Evolutionary conservation across 2,113 vertebrate genomes (phyloP).

Genomic region (Thryonomys swinderianus): DNA sequence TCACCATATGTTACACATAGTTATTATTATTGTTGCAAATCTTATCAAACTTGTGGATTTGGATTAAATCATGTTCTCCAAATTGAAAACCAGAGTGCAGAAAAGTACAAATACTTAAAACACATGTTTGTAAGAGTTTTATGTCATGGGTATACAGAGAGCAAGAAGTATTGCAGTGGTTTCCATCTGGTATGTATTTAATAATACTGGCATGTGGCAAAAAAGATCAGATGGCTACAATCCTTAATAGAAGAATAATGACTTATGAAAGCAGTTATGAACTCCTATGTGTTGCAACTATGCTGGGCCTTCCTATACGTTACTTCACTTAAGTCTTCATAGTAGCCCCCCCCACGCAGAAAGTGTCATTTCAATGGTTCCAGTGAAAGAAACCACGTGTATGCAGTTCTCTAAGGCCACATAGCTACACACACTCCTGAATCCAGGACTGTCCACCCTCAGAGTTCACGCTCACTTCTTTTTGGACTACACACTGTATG

Average conservation of each 20-base stretch:
- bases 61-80: not conserved
- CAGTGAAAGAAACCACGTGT: not conserved
- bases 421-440: not conserved
- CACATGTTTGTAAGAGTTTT: not conserved
- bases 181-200: not conserved
- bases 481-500: not conserved
- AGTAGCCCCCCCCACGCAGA: not conserved
- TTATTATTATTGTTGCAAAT: conserved; percentile 42
- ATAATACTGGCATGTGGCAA: not conserved
- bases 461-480: not conserved
- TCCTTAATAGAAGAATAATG: not conserved
- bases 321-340: not conserved
- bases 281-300: not conserved
- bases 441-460: not conserved
- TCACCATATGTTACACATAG: conserved; percentile 20
- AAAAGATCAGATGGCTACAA: not conserved
- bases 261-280: not conserved
- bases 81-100: conserved; percentile 11
- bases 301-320: not conserved
- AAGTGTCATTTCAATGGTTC: not conserved
- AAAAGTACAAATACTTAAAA: conserved; percentile 29
- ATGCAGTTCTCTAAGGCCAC: not conserved
- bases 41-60: not conserved
- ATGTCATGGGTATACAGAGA: not conserved
- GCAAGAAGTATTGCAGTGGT: not conserved